These are phyloP conservation scores for Lasiommata megera DNA, from an alignment of 2,888 invertebrate genomes.

Conservation along the genomic window DNA sequence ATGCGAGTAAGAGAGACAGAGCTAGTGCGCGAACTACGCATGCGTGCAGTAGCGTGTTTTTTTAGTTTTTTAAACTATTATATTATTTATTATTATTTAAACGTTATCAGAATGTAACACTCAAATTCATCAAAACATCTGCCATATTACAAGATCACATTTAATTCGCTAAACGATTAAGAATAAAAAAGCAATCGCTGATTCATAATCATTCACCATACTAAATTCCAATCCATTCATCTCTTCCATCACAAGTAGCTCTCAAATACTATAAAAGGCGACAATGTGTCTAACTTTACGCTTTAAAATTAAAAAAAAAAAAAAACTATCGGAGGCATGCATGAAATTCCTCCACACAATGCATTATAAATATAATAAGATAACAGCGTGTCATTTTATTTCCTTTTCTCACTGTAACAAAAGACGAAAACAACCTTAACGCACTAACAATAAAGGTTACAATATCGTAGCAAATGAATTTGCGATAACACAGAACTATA, in stretches of 20 bases:
- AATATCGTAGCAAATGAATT: constrained; percentile 17
- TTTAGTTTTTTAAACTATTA: too few relatives aligned
- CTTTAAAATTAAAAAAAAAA: constrained; percentile 36
- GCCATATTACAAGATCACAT: constrained; percentile 21
- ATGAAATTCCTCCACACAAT: constrained; percentile 63
- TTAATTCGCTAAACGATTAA: constrained; percentile 34
- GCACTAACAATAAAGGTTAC: constrained; percentile 29
- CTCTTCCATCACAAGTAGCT: constrained; percentile 53
- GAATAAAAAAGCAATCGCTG: constrained; percentile 33
- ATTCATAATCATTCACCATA: constrained; percentile 62
- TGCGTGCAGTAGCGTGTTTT: too few relatives aligned
- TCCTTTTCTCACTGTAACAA: constrained; percentile 29
- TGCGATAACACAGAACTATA: background rate
- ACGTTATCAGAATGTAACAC: background rate
- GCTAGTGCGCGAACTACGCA: too few relatives aligned
- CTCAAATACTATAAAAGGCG: constrained; percentile 45
- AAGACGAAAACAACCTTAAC: constrained; percentile 39
- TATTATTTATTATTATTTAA: too few relatives aligned
- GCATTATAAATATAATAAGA: constrained; percentile 62
- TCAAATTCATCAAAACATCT: constrained; percentile 7
- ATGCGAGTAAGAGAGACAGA: too few relatives aligned
- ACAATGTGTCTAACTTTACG: constrained; percentile 58
- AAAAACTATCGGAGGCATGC: constrained; percentile 65
- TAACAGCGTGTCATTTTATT: constrained; percentile 53
- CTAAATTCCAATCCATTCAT: constrained; percentile 58